Conservation (phyloP, 2,113 vertebrate genomes). For the Pollimyrus isidori region DNA sequence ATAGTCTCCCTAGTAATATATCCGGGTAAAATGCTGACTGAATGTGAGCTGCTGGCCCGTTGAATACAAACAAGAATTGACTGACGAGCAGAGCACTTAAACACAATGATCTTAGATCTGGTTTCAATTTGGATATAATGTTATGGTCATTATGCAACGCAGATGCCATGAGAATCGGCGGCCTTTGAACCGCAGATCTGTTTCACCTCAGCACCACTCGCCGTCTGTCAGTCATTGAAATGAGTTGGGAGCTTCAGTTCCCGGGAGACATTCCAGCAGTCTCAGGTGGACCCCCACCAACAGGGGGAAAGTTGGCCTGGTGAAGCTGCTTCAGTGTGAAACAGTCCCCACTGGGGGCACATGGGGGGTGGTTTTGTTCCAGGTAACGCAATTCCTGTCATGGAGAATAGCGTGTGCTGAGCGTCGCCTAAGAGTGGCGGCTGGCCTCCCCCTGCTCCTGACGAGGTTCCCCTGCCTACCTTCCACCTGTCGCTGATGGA, state of each 20-base stretch:
- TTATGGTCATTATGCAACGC: not conserved
- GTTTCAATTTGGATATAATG: not conserved
- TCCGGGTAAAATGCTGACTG: not conserved
- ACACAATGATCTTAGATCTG: not conserved
- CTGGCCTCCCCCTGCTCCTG: constrained; percentile 31
- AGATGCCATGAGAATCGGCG: not conserved
- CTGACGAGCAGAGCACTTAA: not conserved
- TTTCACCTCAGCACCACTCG: not conserved
- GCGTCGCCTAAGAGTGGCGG: constrained; percentile 38
- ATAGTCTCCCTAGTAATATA: not conserved
- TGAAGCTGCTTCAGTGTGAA: not conserved
- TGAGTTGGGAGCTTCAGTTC: not conserved
- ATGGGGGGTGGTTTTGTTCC: constrained; percentile 17
- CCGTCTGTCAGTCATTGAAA: not conserved
- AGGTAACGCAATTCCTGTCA: not conserved
- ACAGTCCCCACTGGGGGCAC: not conserved
- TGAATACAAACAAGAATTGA: not conserved
- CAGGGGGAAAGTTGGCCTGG: not conserved
- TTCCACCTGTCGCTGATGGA: constrained; percentile 2
- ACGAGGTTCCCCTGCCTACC: constrained; percentile 22
- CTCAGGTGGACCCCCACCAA: not conserved
- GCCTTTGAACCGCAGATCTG: not conserved
- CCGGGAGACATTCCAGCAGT: not conserved
- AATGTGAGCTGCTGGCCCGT: not conserved
- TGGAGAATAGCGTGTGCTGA: constrained; percentile 17